Evolutionary conservation across 2,113 vertebrate genomes (phyloP), one percentile per base, ranked within the genome.

Genomic region (Bos javanicus): DNA sequence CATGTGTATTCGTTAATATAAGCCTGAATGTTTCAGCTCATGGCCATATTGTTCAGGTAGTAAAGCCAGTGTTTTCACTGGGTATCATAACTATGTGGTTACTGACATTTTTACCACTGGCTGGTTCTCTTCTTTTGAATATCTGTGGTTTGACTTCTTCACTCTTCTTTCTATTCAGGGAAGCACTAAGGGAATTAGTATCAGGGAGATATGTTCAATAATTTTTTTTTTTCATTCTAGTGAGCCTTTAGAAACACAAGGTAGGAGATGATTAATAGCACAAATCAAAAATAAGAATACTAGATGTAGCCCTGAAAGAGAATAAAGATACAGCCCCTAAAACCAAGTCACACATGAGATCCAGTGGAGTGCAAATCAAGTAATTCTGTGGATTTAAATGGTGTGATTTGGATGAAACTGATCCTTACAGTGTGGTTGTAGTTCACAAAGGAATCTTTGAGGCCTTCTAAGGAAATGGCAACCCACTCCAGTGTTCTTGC

Each of bases 161-260:
- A 78, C 78, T 95, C 56, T 90, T 74, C 59, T 52, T 43, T 90
- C 84, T 57, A 60, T 82, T 74, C 84, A 95, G 36, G 48, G 64
- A 95, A 94, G 67, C 64, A 59, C 33, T 95, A 83, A 83, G 94
- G 94, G 84, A 78, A 62, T 85, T 89, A 91, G 36, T 90, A 96
- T 78, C 87, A 95, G 95, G 97, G 76, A 97, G 83, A 62, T 91
- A 93, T n/a, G 48, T 0, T 0, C 50, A 88, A 81, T 71, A 52
- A 7, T 97, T 97, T 17, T 81, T 78, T 78, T 39, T 82, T 97
- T 98, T 98, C 13, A 60, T 90, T 91, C 96, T 92, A 96, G 39
- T 83, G 39, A 96, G 82, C 57, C 92, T 84, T 97, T 97, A 87
- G 83, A 89, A 48, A 97, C 26, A 43, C 88, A 25, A 82, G 23